Percentiles rank a stretch among this genome's conserved stretches.
Conservation (phyloP, 2,113 vertebrate genomes). For the Centropristis striata region DNA sequence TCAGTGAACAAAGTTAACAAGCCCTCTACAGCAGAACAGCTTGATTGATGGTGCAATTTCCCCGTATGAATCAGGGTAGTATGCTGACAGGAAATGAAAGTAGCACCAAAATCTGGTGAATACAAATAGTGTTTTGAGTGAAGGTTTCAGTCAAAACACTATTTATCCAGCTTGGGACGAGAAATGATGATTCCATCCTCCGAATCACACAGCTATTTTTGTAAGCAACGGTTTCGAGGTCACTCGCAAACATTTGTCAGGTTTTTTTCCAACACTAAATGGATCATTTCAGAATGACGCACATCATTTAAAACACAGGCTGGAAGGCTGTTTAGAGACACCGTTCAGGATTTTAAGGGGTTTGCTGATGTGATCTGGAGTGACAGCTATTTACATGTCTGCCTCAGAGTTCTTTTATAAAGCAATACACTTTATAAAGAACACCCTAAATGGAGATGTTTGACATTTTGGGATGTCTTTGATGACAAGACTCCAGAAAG, state of each 20-base stretch:
- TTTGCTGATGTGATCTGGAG: conserved; percentile 14
- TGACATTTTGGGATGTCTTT: neutral
- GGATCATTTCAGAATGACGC: conserved; percentile 19
- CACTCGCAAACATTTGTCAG: neutral
- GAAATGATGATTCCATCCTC: conserved; percentile 27
- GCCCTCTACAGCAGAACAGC: conserved; percentile 38
- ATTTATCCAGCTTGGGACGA: conserved; percentile 38
- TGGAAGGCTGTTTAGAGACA: conserved; percentile 4
- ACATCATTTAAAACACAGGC: neutral
- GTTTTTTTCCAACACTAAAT: neutral
- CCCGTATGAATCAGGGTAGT: conserved; percentile 43
- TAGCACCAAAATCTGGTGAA: conserved; percentile 52
- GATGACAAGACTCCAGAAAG: neutral
- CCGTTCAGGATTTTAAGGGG: neutral
- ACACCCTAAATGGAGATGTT: neutral
- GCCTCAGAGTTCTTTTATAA: neutral
- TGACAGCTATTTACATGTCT: neutral
- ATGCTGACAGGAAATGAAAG: conserved; percentile 68
- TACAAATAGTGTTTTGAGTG: conserved; percentile 51
- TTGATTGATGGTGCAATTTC: conserved; percentile 77
- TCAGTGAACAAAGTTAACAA: conserved; percentile 66
- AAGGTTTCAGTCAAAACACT: conserved; percentile 25
- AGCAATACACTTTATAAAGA: neutral
- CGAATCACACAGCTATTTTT: conserved; percentile 9
- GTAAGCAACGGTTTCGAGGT: neutral